Conservation (phyloP, 2,888 invertebrate genomes). For the Pyrrhia umbra region DNA sequence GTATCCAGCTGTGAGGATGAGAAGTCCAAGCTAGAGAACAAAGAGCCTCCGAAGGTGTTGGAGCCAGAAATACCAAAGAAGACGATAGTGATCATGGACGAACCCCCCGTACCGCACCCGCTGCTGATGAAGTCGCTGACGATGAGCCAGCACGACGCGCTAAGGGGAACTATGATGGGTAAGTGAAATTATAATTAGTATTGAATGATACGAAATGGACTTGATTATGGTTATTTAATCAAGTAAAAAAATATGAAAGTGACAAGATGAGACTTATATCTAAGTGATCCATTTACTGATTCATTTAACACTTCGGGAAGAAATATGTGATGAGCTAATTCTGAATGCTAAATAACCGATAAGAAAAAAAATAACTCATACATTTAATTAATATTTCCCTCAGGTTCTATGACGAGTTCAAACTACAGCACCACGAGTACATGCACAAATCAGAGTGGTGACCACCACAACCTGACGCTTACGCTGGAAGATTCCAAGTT, state of each 20-base stretch:
- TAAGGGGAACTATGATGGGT: conserved; percentile 88
- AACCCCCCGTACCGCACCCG: conserved; percentile 85
- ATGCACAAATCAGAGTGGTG: conserved; percentile 86
- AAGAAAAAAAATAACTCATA: too few relatives aligned
- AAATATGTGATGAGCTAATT: too few relatives aligned
- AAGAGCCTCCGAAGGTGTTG: conserved; percentile 60
- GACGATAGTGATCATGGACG: conserved; percentile 84
- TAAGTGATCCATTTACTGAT: too few relatives aligned
- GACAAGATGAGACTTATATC: too few relatives aligned
- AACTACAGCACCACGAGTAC: conserved; percentile 89
- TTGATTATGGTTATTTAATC: too few relatives aligned
- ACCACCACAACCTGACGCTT: conserved; percentile 90
- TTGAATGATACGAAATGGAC: too few relatives aligned
- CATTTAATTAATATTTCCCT: too few relatives aligned
- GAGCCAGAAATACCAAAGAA: conserved; percentile 80
- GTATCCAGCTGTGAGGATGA: conserved; percentile 89
- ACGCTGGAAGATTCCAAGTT: conserved; percentile 94
- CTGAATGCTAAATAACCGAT: too few relatives aligned
- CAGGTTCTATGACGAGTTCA: conserved; percentile 89
- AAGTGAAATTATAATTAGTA: conserved; percentile 1
- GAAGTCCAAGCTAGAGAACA: conserved; percentile 82
- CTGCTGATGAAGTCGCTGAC: conserved; percentile 87
- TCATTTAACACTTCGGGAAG: too few relatives aligned
- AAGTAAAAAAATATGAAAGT: too few relatives aligned
- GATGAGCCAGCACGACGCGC: conserved; percentile 83